phyloP scores from a whole-genome alignment of 2,888 invertebrate genomes.

The Acronicta aceris region DNA sequence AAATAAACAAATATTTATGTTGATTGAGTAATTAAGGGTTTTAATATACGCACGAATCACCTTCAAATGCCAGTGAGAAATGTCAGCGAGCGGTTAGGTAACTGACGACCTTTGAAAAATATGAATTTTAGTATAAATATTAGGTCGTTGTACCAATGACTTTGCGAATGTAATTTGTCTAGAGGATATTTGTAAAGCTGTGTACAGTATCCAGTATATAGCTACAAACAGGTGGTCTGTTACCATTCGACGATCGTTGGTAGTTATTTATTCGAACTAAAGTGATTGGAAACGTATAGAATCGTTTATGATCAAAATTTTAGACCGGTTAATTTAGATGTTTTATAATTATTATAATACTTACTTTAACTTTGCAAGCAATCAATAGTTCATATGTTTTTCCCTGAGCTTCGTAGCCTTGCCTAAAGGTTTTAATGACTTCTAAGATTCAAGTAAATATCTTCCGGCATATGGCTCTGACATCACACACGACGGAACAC shows the following conservation, averaged over 20 bases:
- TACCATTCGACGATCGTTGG: constrained; percentile 7
- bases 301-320: too few species aligned
- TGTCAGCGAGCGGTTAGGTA: constrained; percentile 46
- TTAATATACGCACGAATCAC: constrained; percentile 37
- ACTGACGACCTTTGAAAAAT: constrained; percentile 55
- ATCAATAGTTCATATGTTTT: too few species aligned
- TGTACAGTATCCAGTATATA: constrained; percentile 13
- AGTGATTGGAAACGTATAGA: constrained; percentile 8
- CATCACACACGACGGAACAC: too few species aligned
- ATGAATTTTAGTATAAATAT: constrained; percentile 52
- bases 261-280: constrained; percentile 9
- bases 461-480: too few species aligned
- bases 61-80: constrained; percentile 40
- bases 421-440: too few species aligned
- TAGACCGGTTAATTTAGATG: too few species aligned
- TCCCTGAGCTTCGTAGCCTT: too few species aligned
- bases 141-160: constrained; percentile 57
- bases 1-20: constrained; percentile 22
- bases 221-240: constrained; percentile 37
- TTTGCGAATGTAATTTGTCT: constrained; percentile 47
- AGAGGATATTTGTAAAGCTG: constrained; percentile 35
- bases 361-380: too few species aligned
- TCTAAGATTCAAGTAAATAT: too few species aligned
- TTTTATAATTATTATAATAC: too few species aligned
- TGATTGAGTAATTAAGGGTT: constrained; percentile 36